Percentiles rank a stretch among this genome's conserved stretches.
Conservation (phyloP, 2,797 vertebrate genomes). For the Sebastes cheni region DNA sequence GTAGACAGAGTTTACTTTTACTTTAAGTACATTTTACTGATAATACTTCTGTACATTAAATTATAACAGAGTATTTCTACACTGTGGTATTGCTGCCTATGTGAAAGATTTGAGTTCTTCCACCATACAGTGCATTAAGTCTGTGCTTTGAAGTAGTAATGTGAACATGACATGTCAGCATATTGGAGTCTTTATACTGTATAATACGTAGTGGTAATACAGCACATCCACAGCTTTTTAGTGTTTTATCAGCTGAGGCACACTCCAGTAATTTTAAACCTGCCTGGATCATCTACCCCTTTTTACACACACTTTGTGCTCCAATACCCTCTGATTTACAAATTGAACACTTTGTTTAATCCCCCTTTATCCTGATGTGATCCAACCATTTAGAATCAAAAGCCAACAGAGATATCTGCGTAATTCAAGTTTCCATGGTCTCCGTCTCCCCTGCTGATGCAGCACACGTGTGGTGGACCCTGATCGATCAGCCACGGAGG, state of each 20-base stretch:
- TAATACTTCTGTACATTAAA: not conserved
- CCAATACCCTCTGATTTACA: constrained; percentile 51
- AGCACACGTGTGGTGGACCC: constrained; percentile 18
- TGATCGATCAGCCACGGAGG: constrained; percentile 59
- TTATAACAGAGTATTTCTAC: not conserved
- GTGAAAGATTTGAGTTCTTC: not conserved
- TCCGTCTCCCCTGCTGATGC: constrained; percentile 38
- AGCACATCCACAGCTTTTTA: not conserved
- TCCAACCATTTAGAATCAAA: constrained; percentile 57
- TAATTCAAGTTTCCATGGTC: constrained; percentile 44
- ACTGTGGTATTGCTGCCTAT: no score
- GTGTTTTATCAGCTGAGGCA: constrained; percentile 36
- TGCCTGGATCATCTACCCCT: not conserved
- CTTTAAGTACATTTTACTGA: not conserved
- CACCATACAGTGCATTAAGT: not conserved
- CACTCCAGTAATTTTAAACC: constrained; percentile 20
- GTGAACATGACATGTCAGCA: constrained; percentile 22
- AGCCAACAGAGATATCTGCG: constrained; percentile 40
- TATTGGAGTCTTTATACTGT: not conserved
- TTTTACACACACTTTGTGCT: constrained; percentile 35
- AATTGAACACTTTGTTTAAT: constrained; percentile 65
- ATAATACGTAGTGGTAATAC: not conserved
- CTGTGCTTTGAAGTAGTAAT: constrained; percentile 12
- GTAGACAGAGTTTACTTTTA: no score
- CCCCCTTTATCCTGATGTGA: constrained; percentile 53